Conservation (phyloP, 2,113 vertebrate genomes). For the Centropus bengalensis region DNA sequence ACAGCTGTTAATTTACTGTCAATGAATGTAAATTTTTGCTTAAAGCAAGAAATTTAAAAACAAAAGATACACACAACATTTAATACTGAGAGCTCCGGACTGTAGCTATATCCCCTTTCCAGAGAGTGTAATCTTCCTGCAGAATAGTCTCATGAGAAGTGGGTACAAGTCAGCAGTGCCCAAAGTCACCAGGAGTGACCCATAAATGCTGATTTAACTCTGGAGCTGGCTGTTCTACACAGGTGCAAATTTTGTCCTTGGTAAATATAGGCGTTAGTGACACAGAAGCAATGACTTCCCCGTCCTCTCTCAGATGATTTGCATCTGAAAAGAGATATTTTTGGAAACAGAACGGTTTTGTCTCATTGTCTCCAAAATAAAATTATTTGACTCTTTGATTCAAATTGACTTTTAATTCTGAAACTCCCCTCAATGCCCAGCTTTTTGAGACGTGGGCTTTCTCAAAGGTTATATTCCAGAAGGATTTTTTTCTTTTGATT, state of each 20-base stretch:
- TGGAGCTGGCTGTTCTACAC: conserved; percentile 12
- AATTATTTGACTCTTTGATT: not conserved
- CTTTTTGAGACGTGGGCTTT: not conserved
- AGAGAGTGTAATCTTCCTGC: not conserved
- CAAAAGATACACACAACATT: not conserved
- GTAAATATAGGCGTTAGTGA: conserved; percentile 5
- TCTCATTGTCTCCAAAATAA: conserved; percentile 37
- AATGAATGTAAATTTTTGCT: not conserved
- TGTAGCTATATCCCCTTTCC: not conserved
- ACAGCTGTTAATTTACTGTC: not conserved
- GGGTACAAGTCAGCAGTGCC: not conserved
- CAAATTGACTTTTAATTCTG: conserved; percentile 44
- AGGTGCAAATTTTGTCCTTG: conserved; percentile 61
- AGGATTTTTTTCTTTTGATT: not conserved
- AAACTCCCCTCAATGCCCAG: not conserved
- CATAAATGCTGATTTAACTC: conserved; percentile 40
- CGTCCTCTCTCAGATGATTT: conserved; percentile 15
- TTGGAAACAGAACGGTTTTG: conserved; percentile 26
- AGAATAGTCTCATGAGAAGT: not conserved
- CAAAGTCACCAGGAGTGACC: not conserved
- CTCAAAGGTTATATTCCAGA: not conserved
- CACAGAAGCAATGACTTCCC: conserved; percentile 33
- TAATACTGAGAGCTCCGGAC: not conserved
- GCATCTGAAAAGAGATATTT: conserved; percentile 27
- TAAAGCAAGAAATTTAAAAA: not conserved